Percentiles rank a stretch among this genome's conserved stretches.
phyloP scores from a whole-genome alignment of 2,113 vertebrate species.

The Anser brachyrhynchus region DNA sequence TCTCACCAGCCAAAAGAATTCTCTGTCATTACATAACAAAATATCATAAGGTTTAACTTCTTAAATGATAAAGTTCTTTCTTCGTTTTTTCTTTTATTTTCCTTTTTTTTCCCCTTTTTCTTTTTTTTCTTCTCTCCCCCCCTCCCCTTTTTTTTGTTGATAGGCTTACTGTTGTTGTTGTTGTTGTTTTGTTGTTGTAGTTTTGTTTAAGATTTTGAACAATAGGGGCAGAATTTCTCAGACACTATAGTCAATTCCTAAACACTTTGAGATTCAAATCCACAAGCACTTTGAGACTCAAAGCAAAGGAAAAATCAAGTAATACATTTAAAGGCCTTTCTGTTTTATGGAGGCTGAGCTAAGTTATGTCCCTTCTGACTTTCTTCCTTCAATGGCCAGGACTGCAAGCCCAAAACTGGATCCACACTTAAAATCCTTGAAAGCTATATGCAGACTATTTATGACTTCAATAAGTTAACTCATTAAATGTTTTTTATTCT shows the following conservation, averaged over 20 bases:
- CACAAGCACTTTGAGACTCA: neutral
- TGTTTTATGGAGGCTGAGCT: neutral
- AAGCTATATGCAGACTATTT: fast-evolving
- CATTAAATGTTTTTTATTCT: neutral
- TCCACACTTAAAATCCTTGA: neutral
- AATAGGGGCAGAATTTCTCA: neutral
- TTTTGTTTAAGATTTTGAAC: neutral
- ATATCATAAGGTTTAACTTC: neutral
- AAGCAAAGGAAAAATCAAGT: neutral
- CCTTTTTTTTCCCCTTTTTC: no score
- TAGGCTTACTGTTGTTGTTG: neutral
- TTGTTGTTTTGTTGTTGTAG: no score
- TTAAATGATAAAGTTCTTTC: neutral
- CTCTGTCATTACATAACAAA: neutral
- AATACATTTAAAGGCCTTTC: neutral
- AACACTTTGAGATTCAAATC: no score
- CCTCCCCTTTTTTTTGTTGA: no score
- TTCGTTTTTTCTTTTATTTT: neutral
- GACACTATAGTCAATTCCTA: neutral
- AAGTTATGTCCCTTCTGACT: neutral
- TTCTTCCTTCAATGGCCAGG: neutral
- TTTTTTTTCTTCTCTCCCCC: no score
- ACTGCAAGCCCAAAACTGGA: fast-evolving
- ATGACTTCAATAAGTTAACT: neutral
- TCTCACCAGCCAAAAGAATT: neutral